Conservation (phyloP, 1,140 invertebrate species). For the Probaryconus sp. region DNA sequence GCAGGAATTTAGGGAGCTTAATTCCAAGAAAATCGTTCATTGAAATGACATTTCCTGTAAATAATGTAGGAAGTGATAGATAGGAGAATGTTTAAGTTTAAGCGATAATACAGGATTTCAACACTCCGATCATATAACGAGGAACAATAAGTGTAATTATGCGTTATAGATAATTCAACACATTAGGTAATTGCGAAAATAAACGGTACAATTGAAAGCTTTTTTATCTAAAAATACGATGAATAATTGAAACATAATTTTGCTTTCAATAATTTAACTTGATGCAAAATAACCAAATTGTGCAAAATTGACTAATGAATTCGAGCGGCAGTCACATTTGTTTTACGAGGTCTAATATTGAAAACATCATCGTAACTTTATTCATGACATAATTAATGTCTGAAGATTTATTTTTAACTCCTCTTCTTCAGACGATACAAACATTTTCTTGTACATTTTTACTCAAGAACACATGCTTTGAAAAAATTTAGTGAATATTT, state of each 20-base stretch:
- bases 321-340: neutral
- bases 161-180: too few species aligned
- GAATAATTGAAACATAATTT: neutral
- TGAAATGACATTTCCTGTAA: too few species aligned
- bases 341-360: slow-evolving; percentile 5
- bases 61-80: too few species aligned
- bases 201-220: too few species aligned
- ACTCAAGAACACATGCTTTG: neutral
- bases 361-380: slow-evolving; percentile 4
- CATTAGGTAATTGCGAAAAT: too few species aligned
- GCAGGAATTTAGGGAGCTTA: too few species aligned
- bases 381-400: slow-evolving; percentile 6
- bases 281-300: neutral
- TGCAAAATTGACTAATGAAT: neutral
- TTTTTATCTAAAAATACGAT: neutral
- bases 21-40: too few species aligned
- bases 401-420: slow-evolving; percentile 3
- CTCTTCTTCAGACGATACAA: neutral
- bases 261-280: too few species aligned
- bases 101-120: too few species aligned
- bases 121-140: too few species aligned
- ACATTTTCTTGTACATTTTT: slow-evolving; percentile 4
- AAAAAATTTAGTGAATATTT: neutral
- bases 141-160: too few species aligned
- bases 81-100: too few species aligned